Evolutionary conservation across 92 coral and sea anemone species (phyloP).

Genomic region (Zoanthus solanderi): DNA sequence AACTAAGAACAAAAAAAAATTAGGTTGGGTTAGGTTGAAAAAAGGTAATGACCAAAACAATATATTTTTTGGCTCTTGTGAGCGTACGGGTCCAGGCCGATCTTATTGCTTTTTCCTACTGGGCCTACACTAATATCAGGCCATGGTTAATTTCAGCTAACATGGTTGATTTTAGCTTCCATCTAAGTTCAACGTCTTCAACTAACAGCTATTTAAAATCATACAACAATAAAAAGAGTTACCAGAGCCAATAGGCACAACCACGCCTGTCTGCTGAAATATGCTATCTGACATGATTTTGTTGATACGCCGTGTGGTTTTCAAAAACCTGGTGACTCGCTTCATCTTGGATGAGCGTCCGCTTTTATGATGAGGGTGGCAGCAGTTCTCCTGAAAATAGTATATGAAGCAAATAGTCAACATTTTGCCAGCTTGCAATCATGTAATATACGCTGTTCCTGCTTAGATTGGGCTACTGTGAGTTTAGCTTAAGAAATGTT

Average conservation of each 20-base stretch:
- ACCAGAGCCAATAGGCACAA: conserved; percentile 61
- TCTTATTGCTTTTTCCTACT: conserved; percentile 45
- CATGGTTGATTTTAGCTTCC: conserved; percentile 34
- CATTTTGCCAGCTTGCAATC: conserved; percentile 40
- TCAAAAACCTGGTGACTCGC: conserved; percentile 47
- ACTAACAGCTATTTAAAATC: conserved; percentile 36
- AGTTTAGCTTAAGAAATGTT: conserved; percentile 45
- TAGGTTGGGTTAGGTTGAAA: conserved; percentile 19
- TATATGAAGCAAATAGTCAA: conserved; percentile 23
- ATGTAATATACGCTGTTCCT: conserved; percentile 42
- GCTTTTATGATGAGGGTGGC: conserved; percentile 54
- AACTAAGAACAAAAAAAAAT: conserved; percentile 30
- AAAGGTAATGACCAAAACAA: not conserved
- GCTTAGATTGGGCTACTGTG: conserved; percentile 45
- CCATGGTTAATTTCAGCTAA: conserved; percentile 31
- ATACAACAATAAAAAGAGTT: conserved; percentile 22
- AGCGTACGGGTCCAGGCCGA: conserved; percentile 26
- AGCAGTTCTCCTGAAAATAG: conserved; percentile 48
- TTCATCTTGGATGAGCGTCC: conserved; percentile 37
- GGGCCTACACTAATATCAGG: conserved; percentile 41
- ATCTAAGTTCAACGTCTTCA: conserved; percentile 6
- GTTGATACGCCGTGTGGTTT: conserved; percentile 48
- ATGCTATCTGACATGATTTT: conserved; percentile 49
- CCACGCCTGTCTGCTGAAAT: conserved; percentile 32
- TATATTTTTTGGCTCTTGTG: conserved; percentile 32